Base-by-base conservation (phyloP, 2,113 vertebrate genomes). In the Loxodonta africana region DNA sequence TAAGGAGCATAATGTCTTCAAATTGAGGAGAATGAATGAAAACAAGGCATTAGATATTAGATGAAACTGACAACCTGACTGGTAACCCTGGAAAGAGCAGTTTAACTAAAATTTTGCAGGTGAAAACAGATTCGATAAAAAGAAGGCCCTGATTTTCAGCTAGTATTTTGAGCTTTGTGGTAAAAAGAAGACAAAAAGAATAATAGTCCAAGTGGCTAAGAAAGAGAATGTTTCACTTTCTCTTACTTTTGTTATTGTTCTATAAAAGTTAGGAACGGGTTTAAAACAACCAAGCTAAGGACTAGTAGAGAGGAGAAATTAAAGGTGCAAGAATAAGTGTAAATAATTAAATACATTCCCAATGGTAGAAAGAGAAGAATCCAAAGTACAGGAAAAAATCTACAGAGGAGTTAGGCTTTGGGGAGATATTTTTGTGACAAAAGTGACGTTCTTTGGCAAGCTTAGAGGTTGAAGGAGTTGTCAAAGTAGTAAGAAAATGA, bases 241-340 rank as follows among this genome's bases (percentile, higher is more conserved):
- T 76, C 86, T 92, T 71, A 7, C 44, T 80, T 60, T 20, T 90
- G 10, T 73, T 95, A 14, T 48, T 90, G 23, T 62, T 94, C 11
- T 84, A 89, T 88, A 80, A 88, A 76, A 11, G 44, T 71, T 94
- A 82, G 82, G 57, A 44, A 77, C 60, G 60, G 8, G 60, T 62
- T 62, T 4, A 91, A 76, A 85, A 30, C 20, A 94, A 73, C n/a
- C 21, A 94, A 78, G 37, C n/a, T 23, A 93, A 94, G 14, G 62
- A 8, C 5, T 78, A n/a, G 17, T 53, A 57, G 26, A 67, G 17
- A 53, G 48, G 10, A 5, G 89, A 82, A 83, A 95, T 91, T 51
- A 78, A 77, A 78, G 73, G 28, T 84, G 5, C 9, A 86, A 4
- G 11, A 96, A 30, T 71, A 51, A 80, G 26, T 71, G 0, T 26